Conservation (phyloP, 2,113 vertebrate species). For the Tamias sibiricus region DNA sequence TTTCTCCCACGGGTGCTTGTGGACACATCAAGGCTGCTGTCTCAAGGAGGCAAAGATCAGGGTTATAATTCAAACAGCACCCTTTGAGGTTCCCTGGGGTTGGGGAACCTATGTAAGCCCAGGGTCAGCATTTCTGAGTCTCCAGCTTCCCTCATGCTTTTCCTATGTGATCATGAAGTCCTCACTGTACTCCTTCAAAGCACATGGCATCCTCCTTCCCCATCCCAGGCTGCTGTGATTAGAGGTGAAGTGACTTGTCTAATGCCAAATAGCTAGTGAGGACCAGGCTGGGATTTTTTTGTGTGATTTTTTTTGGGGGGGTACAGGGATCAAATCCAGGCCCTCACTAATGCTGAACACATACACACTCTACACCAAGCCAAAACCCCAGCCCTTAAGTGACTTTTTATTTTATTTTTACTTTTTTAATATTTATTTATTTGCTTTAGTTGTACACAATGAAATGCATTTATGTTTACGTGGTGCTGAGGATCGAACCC, state of each 20-base stretch:
- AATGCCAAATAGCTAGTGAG: slow-evolving; percentile 28
- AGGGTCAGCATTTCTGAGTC: not conserved
- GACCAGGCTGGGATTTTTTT: slow-evolving; percentile 31
- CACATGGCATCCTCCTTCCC: not conserved
- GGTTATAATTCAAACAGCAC: not conserved
- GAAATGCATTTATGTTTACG: too few species aligned
- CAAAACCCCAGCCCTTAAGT: not conserved
- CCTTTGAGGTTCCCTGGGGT: not conserved
- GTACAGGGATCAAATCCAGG: not conserved
- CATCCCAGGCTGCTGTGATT: not conserved
- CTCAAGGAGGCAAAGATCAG: not conserved
- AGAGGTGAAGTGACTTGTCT: not conserved
- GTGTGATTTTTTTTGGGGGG: not conserved
- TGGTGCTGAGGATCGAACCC: too few species aligned
- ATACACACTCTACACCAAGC: not conserved
- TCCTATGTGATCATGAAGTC: too few species aligned
- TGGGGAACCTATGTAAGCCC: not conserved
- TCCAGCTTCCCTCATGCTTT: not conserved
- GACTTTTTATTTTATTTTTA: not conserved
- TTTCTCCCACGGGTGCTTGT: not conserved
- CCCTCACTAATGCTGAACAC: not conserved
- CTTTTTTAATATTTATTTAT: too few species aligned
- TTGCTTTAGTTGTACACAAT: too few species aligned
- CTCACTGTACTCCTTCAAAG: not conserved
- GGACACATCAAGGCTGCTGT: not conserved